Evolutionary conservation across 2,888 invertebrate species (phyloP), one percentile per base, ranked within the genome.

Genomic region (Apodemia duryi): DNA sequence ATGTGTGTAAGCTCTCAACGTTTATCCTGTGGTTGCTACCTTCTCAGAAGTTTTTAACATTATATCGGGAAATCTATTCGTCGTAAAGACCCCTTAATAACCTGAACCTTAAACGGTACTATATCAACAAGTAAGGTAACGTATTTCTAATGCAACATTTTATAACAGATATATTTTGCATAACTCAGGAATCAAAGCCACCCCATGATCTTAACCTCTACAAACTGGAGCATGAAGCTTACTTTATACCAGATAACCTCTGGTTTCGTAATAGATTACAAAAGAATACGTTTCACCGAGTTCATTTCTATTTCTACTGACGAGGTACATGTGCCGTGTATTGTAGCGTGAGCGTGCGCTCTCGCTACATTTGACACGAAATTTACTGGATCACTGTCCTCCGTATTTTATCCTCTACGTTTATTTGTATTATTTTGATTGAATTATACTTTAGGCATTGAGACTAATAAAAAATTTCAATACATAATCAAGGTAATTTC

Each of bases 351-450:
- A 54, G 52, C 38, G 52, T 6, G 10, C 35, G 21, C 62, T 62
- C 54, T 41, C 63, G 52, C 51, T 52, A 54, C 38, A 63, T 63
- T 63, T 63, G 11, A 54, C 11, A 38, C 35, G 63, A 52, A 63
- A 63, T 63, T 63, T 63, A 54, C 63, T 38, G 54, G 52, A 41
- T 63, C 63, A 54, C 38, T 41, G 52, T 63, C 29, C 38, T 35
- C 13, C 32, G 13, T 54, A 29, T 63, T 63, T 51, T 28, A 63
- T 52, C 41, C 35, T 38, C 13, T 63, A 28, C 28, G 10, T 28
- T 52, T 21, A 52, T 52, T 52, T 52, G 3, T 28, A 3, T 28
- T 52, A 1, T 28, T 2, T 52, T 11, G 28, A 21, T 4, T 9
- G 28, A 21, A 21, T 9, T 52, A 21, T 52, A 38, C 7, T 7